phyloP scores from a whole-genome alignment of 1,140 invertebrate genomes.

The Trichoplusia ni region DNA sequence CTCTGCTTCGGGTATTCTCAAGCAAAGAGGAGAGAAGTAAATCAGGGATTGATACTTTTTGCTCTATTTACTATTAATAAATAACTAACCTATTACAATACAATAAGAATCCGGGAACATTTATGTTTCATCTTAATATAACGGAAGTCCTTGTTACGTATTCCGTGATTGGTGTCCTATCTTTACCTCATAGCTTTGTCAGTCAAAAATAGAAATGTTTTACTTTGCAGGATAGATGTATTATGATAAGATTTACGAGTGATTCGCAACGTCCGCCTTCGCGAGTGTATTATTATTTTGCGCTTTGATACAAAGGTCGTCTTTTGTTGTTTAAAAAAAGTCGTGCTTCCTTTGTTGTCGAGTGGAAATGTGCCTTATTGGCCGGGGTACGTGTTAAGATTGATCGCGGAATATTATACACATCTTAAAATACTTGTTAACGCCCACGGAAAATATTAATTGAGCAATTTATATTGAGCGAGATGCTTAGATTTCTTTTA shows the following conservation, averaged over 20 bases:
- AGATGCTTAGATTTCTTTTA: no score
- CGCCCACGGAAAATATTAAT: no score
- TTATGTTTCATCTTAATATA: constrained; percentile 17
- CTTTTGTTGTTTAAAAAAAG: not conserved
- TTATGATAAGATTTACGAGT: constrained; percentile 40
- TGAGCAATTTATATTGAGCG: no score
- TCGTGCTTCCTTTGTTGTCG: not conserved
- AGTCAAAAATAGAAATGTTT: constrained; percentile 54
- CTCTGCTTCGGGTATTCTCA: not conserved
- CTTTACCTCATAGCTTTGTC: constrained; percentile 41
- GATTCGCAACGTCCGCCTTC: constrained; percentile 13
- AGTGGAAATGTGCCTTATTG: not conserved
- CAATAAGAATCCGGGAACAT: constrained; percentile 10
- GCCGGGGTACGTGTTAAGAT: not conserved
- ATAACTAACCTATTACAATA: not conserved
- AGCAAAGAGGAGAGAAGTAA: not conserved
- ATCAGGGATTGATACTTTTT: no score
- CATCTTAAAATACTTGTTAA: no score
- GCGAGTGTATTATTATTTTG: constrained; percentile 8
- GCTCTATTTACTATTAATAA: no score
- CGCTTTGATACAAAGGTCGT: constrained; percentile 7
- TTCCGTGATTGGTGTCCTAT: constrained; percentile 39
- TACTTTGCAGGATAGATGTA: constrained; percentile 39
- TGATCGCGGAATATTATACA: not conserved
- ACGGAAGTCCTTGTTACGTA: constrained; percentile 43